phyloP scores from a whole-genome alignment of 2,888 invertebrate species.

The Thalpophila matura region DNA sequence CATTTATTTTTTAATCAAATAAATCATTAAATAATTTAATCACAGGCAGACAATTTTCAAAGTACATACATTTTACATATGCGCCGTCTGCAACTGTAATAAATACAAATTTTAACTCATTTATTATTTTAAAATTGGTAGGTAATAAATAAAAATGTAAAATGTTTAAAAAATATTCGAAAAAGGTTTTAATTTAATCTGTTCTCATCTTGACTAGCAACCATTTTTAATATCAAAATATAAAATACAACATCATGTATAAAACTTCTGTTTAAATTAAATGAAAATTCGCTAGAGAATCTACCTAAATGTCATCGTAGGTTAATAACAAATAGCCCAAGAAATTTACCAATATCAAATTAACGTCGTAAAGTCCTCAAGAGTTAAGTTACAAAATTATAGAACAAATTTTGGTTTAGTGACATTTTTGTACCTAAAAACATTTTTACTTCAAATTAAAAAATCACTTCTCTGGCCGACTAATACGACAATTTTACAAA shows the following conservation, averaged over 20 bases:
- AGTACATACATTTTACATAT: not conserved
- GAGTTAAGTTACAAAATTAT: not conserved
- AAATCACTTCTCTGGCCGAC: constrained; percentile 1
- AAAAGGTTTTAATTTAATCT: constrained; percentile 15
- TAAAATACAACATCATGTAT: constrained; percentile 49
- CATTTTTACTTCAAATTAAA: too few relatives aligned
- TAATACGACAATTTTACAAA: not conserved
- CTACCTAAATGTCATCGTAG: constrained; percentile 25
- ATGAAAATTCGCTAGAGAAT: constrained; percentile 24
- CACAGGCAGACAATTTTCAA: not conserved
- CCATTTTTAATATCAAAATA: constrained; percentile 55
- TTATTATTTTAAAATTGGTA: not conserved
- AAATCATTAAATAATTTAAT: not conserved
- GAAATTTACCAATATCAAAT: not conserved
- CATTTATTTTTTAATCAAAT: not conserved
- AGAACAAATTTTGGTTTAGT: too few relatives aligned
- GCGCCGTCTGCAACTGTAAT: not conserved
- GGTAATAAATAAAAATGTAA: not conserved
- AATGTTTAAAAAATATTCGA: constrained; percentile 18
- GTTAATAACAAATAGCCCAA: constrained; percentile 4
- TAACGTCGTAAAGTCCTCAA: not conserved
- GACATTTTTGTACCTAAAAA: too few relatives aligned
- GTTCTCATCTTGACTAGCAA: constrained; percentile 58
- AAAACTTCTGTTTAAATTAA: constrained; percentile 29
- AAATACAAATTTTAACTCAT: not conserved